Base-by-base conservation (phyloP, 1,140 invertebrate genomes). In the Heliconius hermathena region DNA sequence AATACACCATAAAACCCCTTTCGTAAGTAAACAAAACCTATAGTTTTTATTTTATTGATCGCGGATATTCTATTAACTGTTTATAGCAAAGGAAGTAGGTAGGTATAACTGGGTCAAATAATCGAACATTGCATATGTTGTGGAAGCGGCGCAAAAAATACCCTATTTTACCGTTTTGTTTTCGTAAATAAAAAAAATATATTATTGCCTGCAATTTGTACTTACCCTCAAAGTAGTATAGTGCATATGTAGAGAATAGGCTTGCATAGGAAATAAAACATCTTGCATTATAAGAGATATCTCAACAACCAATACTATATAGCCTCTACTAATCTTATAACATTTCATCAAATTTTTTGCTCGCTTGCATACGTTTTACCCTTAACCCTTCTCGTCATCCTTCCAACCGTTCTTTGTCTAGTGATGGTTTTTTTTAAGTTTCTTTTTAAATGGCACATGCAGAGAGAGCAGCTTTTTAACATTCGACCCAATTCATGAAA, bases 371-470 rank as follows among this genome's bases (percentile, higher is more conserved):
- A 87, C 87, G 87, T 89, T 90, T 90, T 89, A 87, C 84, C 84
- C 86, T 89, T 87, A 93, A 94, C 92, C 93, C 93, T 93, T 93
- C 87, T 83, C 91, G 87, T 82, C 88, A 85, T 88, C 87, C 87
- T 83, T 79, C 82, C 91, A 91, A 86, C 89, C 87, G 88, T 93
- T 92, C 93, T 93, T 93, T 91, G 88, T 88, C 89, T 88, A 87
- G 88, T 83, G 87, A 90, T 88, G 79, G 92, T 93, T 94, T 94
- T 94, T 36, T 93, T 87, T 73, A 77, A 81, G 87, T 86, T 90
- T 85, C 90, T 89, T 93, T 93, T 93, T 93, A 93, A 94, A 93
- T 94, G 91, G 92, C 93, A 93, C 91, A 94, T 94, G 91, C 89
- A 92, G 90, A 90, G 90, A 90, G 87, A 90, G 87, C n/a, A 91